Percentiles rank a stretch among this genome's conserved stretches.
Conservation (phyloP, 2,888 invertebrate species). For the Cerceris ruficornis region DNA sequence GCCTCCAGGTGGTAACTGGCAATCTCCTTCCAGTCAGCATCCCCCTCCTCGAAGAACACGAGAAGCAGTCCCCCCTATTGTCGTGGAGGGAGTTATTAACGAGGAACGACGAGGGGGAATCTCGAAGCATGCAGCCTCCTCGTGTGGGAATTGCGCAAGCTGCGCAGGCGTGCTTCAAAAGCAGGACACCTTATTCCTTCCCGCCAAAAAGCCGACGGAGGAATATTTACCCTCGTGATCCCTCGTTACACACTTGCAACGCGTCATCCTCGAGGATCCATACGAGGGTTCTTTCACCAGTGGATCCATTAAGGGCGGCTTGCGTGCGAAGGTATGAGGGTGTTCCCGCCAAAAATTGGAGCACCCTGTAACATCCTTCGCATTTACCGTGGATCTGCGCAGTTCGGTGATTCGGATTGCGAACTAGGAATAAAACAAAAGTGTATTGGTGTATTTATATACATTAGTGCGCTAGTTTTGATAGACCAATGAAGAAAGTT, state of each 20-base stretch:
- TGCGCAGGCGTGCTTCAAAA: slow-evolving; percentile 65
- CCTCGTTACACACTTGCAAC: slow-evolving; percentile 42
- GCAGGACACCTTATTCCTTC: slow-evolving; percentile 61
- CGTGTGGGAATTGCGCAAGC: slow-evolving; percentile 76
- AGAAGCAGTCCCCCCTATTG: slow-evolving; percentile 58
- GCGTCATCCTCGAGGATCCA: slow-evolving; percentile 49
- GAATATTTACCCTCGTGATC: slow-evolving; percentile 46
- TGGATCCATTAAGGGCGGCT: slow-evolving; percentile 22
- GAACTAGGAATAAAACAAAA: no score
- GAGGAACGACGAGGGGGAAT: slow-evolving; percentile 57
- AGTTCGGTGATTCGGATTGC: no score
- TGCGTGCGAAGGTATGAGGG: slow-evolving; percentile 21
- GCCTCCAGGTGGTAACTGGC: slow-evolving; percentile 72
- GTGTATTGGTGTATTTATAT: no score
- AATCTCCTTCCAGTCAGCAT: slow-evolving; percentile 66
- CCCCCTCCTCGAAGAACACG: slow-evolving; percentile 58
- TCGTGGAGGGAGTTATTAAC: slow-evolving; percentile 67
- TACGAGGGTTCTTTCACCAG: slow-evolving; percentile 21
- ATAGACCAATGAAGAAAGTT: no score
- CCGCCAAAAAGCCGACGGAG: slow-evolving; percentile 61
- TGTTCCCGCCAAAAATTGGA: slow-evolving; percentile 49
- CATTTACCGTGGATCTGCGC: no score
- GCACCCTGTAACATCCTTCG: slow-evolving; percentile 16
- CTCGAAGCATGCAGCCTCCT: slow-evolving; percentile 43
- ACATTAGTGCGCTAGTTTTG: no score